phyloP scores from a whole-genome alignment of 1,140 invertebrate genomes.

The Anthonomus grandis region DNA sequence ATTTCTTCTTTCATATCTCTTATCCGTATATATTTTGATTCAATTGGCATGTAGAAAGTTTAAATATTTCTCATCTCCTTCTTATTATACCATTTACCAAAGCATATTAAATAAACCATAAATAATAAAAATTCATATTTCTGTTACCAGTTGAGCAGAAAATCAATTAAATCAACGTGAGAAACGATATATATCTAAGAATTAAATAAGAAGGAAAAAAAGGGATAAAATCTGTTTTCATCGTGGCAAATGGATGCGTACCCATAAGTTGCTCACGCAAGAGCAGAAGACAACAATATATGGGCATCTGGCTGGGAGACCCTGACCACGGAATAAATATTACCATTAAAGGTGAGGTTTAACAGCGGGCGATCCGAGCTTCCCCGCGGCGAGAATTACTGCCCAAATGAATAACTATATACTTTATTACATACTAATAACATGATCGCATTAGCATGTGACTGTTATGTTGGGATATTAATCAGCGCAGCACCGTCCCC shows the following conservation, averaged over 20 bases:
- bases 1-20: no score
- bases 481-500: slow-evolving; percentile 37
- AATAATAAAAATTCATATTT: no score
- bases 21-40: no score
- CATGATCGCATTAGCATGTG: slow-evolving; percentile 47
- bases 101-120: no score
- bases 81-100: no score
- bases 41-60: no score
- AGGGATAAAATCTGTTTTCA: slow-evolving; percentile 29
- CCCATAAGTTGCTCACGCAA: slow-evolving; percentile 22
- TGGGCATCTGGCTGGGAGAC: slow-evolving; percentile 27
- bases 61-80: no score
- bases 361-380: slow-evolving; percentile 43
- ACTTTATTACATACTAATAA: slow-evolving; percentile 52
- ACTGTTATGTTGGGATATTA: slow-evolving; percentile 37
- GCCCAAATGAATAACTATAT: slow-evolving; percentile 51
- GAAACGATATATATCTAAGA: no score
- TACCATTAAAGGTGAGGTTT: slow-evolving; percentile 51
- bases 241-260: slow-evolving; percentile 26
- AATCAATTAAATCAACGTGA: no score
- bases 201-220: no score
- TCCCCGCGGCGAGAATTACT: slow-evolving; percentile 48
- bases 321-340: slow-evolving; percentile 45
- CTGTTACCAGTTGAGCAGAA: no score
- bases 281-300: slow-evolving; percentile 26